Conservation (phyloP, 2,888 invertebrate species). For the Helleia helle region DNA sequence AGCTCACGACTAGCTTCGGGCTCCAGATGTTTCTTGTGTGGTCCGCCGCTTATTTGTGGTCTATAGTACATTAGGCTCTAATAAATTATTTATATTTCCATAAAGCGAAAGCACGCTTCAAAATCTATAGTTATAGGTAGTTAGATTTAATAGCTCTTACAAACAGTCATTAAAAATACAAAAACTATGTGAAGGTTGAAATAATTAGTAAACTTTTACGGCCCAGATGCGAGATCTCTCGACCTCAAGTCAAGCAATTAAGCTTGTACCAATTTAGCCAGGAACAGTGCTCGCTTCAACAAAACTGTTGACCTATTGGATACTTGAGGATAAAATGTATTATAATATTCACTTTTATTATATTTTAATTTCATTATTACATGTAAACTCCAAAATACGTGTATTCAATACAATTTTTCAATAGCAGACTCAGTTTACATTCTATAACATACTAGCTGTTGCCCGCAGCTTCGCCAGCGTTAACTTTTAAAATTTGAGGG, state of each 20-base stretch:
- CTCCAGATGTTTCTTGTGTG: slow-evolving; percentile 49
- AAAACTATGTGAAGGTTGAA: slow-evolving; percentile 13
- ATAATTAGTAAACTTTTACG: slow-evolving; percentile 17
- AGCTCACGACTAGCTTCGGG: slow-evolving; percentile 60
- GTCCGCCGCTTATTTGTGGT: slow-evolving; percentile 36
- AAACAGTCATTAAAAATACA: not conserved
- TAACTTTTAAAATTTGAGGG: no score
- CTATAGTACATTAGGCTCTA: slow-evolving; percentile 24
- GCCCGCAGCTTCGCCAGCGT: no score
- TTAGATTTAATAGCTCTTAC: not conserved
- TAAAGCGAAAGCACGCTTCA: no score
- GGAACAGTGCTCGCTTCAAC: slow-evolving; percentile 9
- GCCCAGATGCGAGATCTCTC: slow-evolving; percentile 20
- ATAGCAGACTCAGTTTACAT: no score
- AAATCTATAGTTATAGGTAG: not conserved
- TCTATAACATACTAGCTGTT: no score
- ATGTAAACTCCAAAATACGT: no score
- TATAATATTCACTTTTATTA: no score
- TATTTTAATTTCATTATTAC: no score
- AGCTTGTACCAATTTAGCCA: slow-evolving; percentile 16
- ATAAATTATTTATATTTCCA: slow-evolving; percentile 7
- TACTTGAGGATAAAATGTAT: not conserved
- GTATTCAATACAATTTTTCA: no score
- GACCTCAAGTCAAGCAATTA: slow-evolving; percentile 20
- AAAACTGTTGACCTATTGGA: slow-evolving; percentile 2